A percentile compares a stretch with the other conserved stretches of the same genome.
Evolutionary conservation across 2,113 vertebrate species (phyloP).

Genomic region (Mormoops blainvillei): DNA sequence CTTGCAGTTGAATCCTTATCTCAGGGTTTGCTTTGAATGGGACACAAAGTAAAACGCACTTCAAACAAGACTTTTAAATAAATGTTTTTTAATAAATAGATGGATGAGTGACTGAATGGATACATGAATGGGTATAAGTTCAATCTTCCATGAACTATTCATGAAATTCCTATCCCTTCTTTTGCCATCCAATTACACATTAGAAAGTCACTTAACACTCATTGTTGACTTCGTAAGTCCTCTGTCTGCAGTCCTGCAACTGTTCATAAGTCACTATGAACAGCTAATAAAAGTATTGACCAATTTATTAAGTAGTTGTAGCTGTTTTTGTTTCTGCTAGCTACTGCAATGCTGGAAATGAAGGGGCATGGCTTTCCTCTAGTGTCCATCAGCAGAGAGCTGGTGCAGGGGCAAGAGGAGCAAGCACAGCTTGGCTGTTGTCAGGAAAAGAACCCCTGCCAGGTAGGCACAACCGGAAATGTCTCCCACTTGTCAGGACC

Average conservation of each 20-base stretch:
- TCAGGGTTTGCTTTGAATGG: not conserved
- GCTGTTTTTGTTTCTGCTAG: not conserved
- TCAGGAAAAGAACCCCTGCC: not conserved
- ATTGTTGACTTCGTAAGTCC: constrained; percentile 17
- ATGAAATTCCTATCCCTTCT: not conserved
- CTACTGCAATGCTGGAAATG: not conserved
- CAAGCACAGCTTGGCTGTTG: not conserved
- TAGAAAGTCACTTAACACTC: constrained; percentile 20
- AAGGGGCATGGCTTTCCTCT: not conserved
- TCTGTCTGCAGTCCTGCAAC: not conserved
- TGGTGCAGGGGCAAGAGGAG: not conserved
- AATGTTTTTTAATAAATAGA: not conserved
- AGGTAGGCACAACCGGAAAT: not conserved
- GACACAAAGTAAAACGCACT: not conserved
- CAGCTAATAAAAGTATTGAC: not conserved
- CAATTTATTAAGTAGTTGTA: constrained; percentile 31
- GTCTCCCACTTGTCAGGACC: not conserved
- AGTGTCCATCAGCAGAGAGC: not conserved
- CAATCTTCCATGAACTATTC: not conserved
- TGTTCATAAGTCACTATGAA: constrained; percentile 35
- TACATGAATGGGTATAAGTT: not conserved
- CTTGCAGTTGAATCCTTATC: not conserved
- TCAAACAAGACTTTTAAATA: not conserved
- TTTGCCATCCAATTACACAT: not conserved
- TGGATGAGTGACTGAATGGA: not conserved